Evolutionary conservation across 53 echinoderm and acorn worm genomes (phyloP).

Genomic region (Mesocentrotus franciscanus): DNA sequence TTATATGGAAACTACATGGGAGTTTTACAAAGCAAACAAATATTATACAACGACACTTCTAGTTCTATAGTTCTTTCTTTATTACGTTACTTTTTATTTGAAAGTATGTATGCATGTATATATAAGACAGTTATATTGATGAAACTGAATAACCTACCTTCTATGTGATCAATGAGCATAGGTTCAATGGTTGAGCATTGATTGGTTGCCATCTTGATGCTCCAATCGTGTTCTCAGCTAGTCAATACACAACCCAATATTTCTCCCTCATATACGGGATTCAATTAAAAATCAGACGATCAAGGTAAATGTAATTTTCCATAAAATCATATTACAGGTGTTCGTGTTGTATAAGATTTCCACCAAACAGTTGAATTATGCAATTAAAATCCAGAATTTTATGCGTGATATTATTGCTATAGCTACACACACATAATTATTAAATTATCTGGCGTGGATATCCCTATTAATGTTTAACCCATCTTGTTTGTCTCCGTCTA

Average conservation of each 20-base stretch:
- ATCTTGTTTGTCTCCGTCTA: neutral
- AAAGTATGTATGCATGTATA: neutral
- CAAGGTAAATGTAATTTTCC: neutral
- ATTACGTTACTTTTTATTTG: neutral
- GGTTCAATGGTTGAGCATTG: neutral
- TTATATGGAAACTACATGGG: too few species aligned
- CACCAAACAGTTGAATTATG: neutral
- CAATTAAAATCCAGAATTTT: neutral
- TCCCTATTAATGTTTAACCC: neutral
- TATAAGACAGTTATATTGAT: neutral
- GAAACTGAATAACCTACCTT: slow-evolving; percentile 25
- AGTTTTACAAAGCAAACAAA: too few species aligned
- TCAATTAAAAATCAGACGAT: neutral
- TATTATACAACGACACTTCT: too few species aligned
- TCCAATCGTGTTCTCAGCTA: neutral
- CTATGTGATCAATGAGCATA: slow-evolving; percentile 37
- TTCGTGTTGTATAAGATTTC: neutral
- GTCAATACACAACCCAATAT: neutral
- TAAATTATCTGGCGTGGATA: neutral
- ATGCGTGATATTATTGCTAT: neutral
- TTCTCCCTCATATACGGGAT: neutral
- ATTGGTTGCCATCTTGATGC: slow-evolving; percentile 11
- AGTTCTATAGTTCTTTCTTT: too few species aligned
- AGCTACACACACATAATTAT: neutral
- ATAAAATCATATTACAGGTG: neutral